Base-by-base conservation (phyloP, 2,797 vertebrate species). In the Cyprinella venusta region DNA sequence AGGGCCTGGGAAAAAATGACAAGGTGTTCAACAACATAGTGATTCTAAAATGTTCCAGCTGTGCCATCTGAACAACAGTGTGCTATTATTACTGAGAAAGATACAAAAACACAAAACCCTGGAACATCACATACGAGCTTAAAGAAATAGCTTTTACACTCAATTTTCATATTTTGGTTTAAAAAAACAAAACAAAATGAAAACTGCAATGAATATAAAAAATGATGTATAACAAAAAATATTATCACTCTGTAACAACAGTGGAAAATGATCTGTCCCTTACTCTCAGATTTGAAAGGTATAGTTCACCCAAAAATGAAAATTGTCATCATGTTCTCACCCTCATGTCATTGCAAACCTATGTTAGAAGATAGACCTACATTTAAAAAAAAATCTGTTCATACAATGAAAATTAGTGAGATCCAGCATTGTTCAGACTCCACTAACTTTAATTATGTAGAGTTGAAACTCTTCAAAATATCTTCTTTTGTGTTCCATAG, bases 61-160 rank as follows among this genome's bases (percentile, higher is more conserved):
- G 78, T 77, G 84, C 67, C 24, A 83, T 40, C 13, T 79, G 80
- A 85, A 87, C 79, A 85, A 70, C 63, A 67, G 65, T 48, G 72
- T 67, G 70, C 80, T 82, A 76, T 70, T 42, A 76, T 70, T 42
- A 76, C 30, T 61, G 9, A 45, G 18, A 26, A 48, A 63, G 59
- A 42, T 26, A 68, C 42, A 48, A 36, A 63, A 65, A 40, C 61
- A 80, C 13, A 63, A 42, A 79, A 79, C 38, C 52, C 30, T 42
- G 56, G 59, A 90, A 90, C 71, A 69, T 56, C 68, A 82, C 88
- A 68, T 89, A 89, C 42, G 83, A 87, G 90, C 89, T 88, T 90
- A 74, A 89, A 91, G 87, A 92, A 89, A 86, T 79, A 68, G 82
- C 86, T 87, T 85, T 86, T 84, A 87, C 85, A 83, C 68, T 84